These are phyloP conservation scores for Ammodytes marinus DNA, from an alignment of 2,113 vertebrate species.

Conservation along the genomic window DNA sequence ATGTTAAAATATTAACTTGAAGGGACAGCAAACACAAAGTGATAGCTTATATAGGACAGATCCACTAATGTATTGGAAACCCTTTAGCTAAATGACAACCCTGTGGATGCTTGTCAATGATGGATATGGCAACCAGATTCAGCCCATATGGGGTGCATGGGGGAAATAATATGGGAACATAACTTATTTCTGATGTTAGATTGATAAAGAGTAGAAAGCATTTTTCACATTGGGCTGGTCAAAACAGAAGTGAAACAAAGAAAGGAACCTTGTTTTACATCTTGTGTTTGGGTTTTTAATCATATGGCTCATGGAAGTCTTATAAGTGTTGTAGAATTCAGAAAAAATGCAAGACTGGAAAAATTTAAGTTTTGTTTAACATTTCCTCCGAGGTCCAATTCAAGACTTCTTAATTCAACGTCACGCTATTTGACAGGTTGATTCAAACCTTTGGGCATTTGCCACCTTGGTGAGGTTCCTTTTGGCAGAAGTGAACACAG, in stretches of 20 bases:
- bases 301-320: not conserved
- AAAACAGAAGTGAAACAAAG: not conserved
- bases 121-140: slow-evolving; percentile 32
- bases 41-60: slow-evolving; percentile 23
- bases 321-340: not conserved
- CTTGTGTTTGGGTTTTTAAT: not conserved
- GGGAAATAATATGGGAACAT: slow-evolving; percentile 12
- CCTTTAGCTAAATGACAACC: slow-evolving; percentile 52
- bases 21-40: slow-evolving; percentile 15
- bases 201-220: slow-evolving; percentile 4
- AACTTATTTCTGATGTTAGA: slow-evolving; percentile 30
- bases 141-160: slow-evolving; percentile 14
- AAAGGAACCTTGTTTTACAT: not conserved
- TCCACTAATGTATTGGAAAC: slow-evolving; percentile 42
- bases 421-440: too few species aligned
- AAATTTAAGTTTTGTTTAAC: not conserved
- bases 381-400: not conserved
- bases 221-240: slow-evolving; percentile 6
- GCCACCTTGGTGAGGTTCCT: too few species aligned
- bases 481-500: too few species aligned
- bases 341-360: not conserved
- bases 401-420: too few species aligned
- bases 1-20: slow-evolving; percentile 28
- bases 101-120: slow-evolving; percentile 42
- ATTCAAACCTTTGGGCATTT: too few species aligned